Conservation (phyloP, 2,888 invertebrate genomes). For the Macrosoma leucophasiata region DNA sequence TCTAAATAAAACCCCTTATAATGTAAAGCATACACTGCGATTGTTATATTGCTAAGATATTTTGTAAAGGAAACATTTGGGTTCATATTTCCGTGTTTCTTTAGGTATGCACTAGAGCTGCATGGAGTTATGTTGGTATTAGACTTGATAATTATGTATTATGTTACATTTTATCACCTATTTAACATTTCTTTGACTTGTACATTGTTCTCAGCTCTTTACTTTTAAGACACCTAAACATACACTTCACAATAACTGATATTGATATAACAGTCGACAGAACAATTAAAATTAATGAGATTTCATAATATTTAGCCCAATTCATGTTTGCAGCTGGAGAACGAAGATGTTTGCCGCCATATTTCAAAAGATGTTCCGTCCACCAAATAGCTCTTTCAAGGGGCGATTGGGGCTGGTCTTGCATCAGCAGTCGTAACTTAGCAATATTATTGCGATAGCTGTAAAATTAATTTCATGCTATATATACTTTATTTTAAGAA, state of each 20-base stretch:
- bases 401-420: slow-evolving; percentile 22
- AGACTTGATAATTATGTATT: slow-evolving; percentile 1
- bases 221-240: background rate
- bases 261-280: slow-evolving; percentile 6
- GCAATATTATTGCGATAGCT: slow-evolving; percentile 23
- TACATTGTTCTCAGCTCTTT: background rate
- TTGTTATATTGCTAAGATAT: too few species aligned
- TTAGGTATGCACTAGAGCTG: background rate
- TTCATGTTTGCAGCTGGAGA: slow-evolving; percentile 16
- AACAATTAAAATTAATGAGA: slow-evolving; percentile 15
- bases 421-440: slow-evolving; percentile 17
- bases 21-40: too few species aligned
- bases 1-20: too few species aligned
- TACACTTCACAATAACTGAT: slow-evolving; percentile 1
- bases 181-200: slow-evolving; percentile 2
- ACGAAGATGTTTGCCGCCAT: slow-evolving; percentile 23
- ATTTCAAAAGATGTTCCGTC: slow-evolving; percentile 23
- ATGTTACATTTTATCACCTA: background rate
- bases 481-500: too few species aligned
- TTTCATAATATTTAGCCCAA: slow-evolving; percentile 18
- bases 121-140: slow-evolving; percentile 2
- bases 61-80: background rate
- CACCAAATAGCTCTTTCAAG: slow-evolving; percentile 25
- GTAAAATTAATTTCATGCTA: too few species aligned
- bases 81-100: background rate